Evolutionary conservation across 1,140 invertebrate species (phyloP).

Genomic region (Papilio machaon): DNA sequence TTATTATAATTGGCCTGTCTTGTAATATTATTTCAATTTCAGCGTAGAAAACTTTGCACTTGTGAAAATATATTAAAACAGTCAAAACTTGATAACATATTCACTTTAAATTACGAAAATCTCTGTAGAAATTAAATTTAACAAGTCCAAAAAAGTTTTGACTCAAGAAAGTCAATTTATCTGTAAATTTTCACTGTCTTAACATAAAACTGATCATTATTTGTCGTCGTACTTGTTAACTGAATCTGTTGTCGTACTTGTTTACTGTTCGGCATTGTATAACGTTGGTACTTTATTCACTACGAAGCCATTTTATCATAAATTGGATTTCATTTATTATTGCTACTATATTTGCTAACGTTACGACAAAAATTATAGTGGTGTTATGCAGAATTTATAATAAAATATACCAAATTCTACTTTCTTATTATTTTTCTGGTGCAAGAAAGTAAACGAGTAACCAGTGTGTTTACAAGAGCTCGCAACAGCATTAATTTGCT

Average conservation of each 20-base stretch:
- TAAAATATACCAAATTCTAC: not conserved
- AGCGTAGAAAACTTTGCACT: too few species aligned
- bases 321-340: conserved; percentile 19
- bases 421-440: not conserved
- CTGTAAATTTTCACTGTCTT: not conserved
- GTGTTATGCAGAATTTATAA: not conserved
- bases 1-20: not conserved
- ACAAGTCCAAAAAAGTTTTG: not conserved
- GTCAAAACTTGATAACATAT: too few species aligned
- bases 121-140: not conserved
- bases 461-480: not conserved
- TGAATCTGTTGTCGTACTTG: not conserved
- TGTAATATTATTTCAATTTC: not conserved
- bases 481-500: too few species aligned
- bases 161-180: not conserved
- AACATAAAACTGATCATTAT: not conserved
- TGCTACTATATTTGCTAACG: not conserved
- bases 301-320: conserved; percentile 21
- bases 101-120: not conserved
- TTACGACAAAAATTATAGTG: not conserved
- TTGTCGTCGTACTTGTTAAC: too few species aligned
- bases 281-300: not conserved
- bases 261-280: conserved; percentile 5
- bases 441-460: not conserved
- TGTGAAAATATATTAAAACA: too few species aligned